Evolutionary conservation across 1,140 invertebrate species (phyloP), one percentile per base, ranked within the genome.

Genomic region (Camponotus pennsylvanicus): DNA sequence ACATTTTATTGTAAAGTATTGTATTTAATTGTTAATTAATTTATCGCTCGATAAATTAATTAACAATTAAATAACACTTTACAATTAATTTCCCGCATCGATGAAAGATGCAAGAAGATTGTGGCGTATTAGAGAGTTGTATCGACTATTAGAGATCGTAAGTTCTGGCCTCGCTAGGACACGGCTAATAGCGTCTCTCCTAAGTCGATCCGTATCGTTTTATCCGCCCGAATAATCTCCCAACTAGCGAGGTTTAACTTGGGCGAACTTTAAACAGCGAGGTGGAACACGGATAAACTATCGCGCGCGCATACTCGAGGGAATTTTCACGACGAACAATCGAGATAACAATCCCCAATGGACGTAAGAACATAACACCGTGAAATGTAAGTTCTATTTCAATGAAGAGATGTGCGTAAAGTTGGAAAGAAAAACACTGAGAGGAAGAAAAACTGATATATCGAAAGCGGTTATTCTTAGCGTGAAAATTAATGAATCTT

Each of bases 171-270:
- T 61, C 13, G 2, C 18, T 45, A 57, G 66, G 49, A 82, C 40
- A 42, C 40, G 71, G 37, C 40, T 73, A 73, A 61, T 18, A 83
- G 69, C 79, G 27, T 83, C 55, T 73, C 55, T 49, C 1, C 55
- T 40, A 73, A 55, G 40, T 45, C 67, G 79, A 82, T 82, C 55
- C 49, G 40, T 13, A 3, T 27, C 27, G 69, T 42, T 83, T 75
- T 61, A 83, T 83, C 70, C 37, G 55, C 45, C 37, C 55, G 40
- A n/a, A 55, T 83, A 83, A 83, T 83, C 79, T 83, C 55, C 55
- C 67, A 83, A 73, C 79, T 75, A 61, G 69, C 32, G 63, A 55
- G 69, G 55, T 83, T 83, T 83, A 83, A 83, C 73, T 69, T 75
- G 69, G 55, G 42, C 79, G 18, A 85, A 85, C 63, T 85, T 85